phyloP scores from a whole-genome alignment of 2,888 invertebrate genomes.

The Glyphotaelius pellucidus region DNA sequence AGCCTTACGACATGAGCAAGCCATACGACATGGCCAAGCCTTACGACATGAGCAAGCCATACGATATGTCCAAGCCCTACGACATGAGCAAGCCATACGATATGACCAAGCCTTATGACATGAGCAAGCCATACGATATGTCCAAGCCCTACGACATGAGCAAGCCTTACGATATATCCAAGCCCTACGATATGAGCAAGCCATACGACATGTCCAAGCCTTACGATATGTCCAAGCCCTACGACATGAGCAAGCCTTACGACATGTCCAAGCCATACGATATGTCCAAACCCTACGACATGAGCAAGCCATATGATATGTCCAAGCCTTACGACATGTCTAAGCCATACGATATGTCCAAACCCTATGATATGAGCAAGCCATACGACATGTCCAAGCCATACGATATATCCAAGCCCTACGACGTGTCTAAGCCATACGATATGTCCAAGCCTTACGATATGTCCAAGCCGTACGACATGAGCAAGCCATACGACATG shows the following conservation, averaged over 20 bases:
- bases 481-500: conserved; percentile 36
- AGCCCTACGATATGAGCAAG: background rate
- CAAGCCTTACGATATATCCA: conserved; percentile 34
- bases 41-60: conserved; percentile 37
- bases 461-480: conserved; percentile 28
- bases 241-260: conserved; percentile 42
- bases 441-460: background rate
- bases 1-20: conserved; percentile 30
- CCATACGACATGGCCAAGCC: conserved; percentile 42
- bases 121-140: conserved; percentile 42
- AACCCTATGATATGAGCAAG: conserved; percentile 41
- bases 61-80: conserved; percentile 29
- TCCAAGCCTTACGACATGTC: conserved; percentile 25
- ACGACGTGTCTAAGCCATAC: background rate
- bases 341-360: conserved; percentile 32
- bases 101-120: conserved; percentile 6
- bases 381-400: conserved; percentile 21
- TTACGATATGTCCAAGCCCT: conserved; percentile 26
- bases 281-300: background rate
- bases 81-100: conserved; percentile 44
- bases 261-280: background rate
- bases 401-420: background rate
- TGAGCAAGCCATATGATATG: conserved; percentile 36
- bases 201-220: background rate
- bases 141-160: conserved; percentile 30